These are phyloP conservation scores for Sarcophaga peregrina DNA, from an alignment of 1,140 invertebrate species.

Conservation along the genomic window DNA sequence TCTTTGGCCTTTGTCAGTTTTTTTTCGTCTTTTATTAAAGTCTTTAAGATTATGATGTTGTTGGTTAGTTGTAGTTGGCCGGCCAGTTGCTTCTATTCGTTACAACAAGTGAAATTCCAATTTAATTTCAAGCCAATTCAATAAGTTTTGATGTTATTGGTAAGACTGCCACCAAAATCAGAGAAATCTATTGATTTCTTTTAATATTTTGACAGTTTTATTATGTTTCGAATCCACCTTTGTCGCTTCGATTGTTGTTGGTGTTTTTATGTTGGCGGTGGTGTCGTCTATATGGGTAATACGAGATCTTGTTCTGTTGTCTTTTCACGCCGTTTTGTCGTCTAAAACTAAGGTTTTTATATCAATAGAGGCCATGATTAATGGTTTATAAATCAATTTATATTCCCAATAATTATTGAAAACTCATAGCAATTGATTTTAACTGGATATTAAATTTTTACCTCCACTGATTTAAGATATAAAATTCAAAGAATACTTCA, in stretches of 20 bases:
- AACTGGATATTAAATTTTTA: no score
- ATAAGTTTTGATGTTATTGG: not conserved
- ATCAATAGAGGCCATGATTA: not conserved
- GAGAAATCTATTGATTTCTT: constrained; percentile 34
- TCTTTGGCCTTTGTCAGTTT: not conserved
- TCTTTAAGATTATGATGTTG: not conserved
- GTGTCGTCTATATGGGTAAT: constrained; percentile 13
- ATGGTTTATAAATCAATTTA: constrained; percentile 32
- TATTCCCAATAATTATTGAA: constrained; percentile 27
- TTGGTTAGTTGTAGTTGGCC: not conserved
- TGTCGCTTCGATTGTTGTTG: no score
- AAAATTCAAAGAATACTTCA: not conserved
- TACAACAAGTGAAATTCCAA: constrained; percentile 19
- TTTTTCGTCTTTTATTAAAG: not conserved
- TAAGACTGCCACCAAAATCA: constrained; percentile 20
- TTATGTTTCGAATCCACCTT: constrained; percentile 30
- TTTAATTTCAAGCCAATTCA: not conserved
- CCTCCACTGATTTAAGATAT: not conserved
- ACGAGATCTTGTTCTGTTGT: constrained; percentile 9
- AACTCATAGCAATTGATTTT: constrained; percentile 13
- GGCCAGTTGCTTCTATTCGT: not conserved
- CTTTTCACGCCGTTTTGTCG: not conserved
- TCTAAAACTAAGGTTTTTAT: not conserved
- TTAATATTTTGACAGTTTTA: constrained; percentile 40
- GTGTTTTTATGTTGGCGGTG: constrained; percentile 10